Evolutionary conservation across 2,888 invertebrate genomes (phyloP), one percentile per base, ranked within the genome.

Genomic region (Drosophila engyochracea): DNA sequence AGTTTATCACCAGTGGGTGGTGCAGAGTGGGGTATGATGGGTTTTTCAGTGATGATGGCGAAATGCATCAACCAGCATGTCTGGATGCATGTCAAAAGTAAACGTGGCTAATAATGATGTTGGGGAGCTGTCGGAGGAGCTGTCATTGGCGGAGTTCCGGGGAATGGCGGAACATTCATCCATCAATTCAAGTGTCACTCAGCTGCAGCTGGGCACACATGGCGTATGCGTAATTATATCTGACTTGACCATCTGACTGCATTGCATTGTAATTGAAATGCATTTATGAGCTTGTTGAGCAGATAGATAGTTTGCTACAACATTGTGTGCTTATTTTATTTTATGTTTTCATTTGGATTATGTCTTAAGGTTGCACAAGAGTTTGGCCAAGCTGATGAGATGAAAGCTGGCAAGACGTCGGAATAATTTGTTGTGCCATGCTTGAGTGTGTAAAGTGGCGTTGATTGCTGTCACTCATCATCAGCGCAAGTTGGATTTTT

Each of bases 1-100:
- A 84, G 81, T 77, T 86, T 85, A 82, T 82, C 79, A 82, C 74
- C 69, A 65, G 19, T 30, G 30, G 19, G 52, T 14, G 52, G 49
- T 4, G 19, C 28, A 25, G 0, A 33, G 16, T 53, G 53, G 12
- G 16, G 47, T 25, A 33, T 35, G 33, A 28, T 16, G 28, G 9
- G 9, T 70, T 72, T 82, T 82, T 74, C 66, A 73, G 51, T 70
- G 74, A 78, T 74, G 75, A 49, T 60, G 60, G 59, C 44, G 68
- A 55, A 59, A 68, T 68, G 71, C 78, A 69, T 70, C 70, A 65
- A 68, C 37, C 69, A 71, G 66, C 14, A 25, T 25, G 41, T 14
- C 57, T 6, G 47, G 49, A 64, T 44, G 44, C 28, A 30, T 39
- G 39, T 39, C n/a, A 28, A 28, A 28, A 7, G 28, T 41, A 47